These are phyloP conservation scores for Cephus rjabovi DNA, from an alignment of 2,888 invertebrate genomes.

Conservation along the genomic window DNA sequence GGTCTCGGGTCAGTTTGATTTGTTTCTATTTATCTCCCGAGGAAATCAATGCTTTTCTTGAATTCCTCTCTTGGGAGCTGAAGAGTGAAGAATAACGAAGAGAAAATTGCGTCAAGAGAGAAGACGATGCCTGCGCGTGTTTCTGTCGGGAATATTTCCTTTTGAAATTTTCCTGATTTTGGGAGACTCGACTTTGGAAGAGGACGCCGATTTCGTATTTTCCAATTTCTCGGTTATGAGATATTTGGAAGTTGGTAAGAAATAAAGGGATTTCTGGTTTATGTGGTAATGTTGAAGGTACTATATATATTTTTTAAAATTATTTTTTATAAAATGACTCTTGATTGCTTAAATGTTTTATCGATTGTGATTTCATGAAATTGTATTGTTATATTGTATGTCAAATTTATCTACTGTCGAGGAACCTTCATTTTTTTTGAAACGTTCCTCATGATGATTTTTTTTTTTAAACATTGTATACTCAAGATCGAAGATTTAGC, in stretches of 20 bases:
- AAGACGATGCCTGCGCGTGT: slow-evolving; percentile 10
- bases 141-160: slow-evolving; percentile 10
- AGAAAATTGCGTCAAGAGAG: slow-evolving; percentile 21
- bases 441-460: neutral
- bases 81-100: neutral
- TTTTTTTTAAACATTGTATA: neutral
- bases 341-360: too few species aligned
- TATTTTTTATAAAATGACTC: neutral
- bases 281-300: neutral
- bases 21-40: neutral
- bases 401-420: neutral
- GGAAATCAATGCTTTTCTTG: neutral
- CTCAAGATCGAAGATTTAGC: neutral
- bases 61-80: neutral
- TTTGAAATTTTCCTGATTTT: slow-evolving; percentile 12
- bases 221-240: neutral
- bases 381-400: neutral
- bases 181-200: neutral
- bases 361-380: neutral
- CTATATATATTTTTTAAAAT: neutral
- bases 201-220: neutral
- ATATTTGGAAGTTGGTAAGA: neutral
- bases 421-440: neutral
- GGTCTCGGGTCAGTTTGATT: neutral
- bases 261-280: neutral